Percentiles rank a stretch among this genome's conserved stretches.
phyloP scores from a whole-genome alignment of 2,797 vertebrate species.

The Clarias pachynema region DNA sequence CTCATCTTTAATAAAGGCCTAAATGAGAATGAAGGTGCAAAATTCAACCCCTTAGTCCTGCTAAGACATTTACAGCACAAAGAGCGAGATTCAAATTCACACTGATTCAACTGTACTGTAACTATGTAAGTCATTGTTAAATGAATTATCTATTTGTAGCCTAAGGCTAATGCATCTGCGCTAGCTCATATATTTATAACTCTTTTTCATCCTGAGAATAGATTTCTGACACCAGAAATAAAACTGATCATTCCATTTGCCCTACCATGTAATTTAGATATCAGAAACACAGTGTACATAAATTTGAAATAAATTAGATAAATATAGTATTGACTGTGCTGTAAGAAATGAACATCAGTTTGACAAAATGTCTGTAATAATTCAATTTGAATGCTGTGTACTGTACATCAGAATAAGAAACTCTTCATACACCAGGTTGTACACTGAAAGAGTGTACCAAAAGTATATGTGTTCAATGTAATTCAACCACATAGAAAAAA shows the following conservation, averaged over 20 bases:
- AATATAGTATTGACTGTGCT: background rate
- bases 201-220: background rate
- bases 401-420: background rate
- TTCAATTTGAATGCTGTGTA: background rate
- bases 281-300: background rate
- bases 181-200: background rate
- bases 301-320: background rate
- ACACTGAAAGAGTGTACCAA: background rate
- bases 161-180: background rate
- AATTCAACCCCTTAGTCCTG: background rate
- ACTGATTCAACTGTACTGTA: background rate
- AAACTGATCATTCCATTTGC: background rate
- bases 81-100: background rate
- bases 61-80: background rate
- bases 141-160: background rate
- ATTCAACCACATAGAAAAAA: no score
- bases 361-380: background rate
- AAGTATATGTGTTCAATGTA: background rate
- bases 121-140: background rate
- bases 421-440: background rate
- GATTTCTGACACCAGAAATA: background rate
- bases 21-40: constrained; percentile 10
- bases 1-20: constrained; percentile 51
- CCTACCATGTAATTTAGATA: background rate
- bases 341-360: background rate